Percentiles rank a stretch among this genome's conserved stretches.
Evolutionary conservation across 2,888 invertebrate genomes (phyloP).

Genomic region (Stenodera caucasica): DNA sequence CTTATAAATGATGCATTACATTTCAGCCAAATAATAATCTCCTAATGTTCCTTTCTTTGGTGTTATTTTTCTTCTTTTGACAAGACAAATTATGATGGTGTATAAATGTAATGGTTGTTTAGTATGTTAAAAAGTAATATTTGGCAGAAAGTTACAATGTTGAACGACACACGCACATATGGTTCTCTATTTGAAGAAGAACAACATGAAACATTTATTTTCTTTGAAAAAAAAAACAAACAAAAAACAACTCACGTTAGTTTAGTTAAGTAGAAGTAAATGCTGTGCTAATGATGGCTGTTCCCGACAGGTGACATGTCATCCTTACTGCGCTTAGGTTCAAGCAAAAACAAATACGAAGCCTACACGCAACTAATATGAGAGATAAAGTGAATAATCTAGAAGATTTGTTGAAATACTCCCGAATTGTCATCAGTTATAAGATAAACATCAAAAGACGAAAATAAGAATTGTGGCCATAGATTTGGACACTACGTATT

Average conservation of each 20-base stretch:
- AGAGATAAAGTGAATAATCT: constrained; percentile 24
- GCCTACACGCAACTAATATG: constrained; percentile 8
- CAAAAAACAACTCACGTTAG: constrained; percentile 32
- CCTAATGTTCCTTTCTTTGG: too few relatives aligned
- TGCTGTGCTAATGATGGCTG: constrained; percentile 38
- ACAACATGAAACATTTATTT: too few relatives aligned
- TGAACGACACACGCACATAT: neutral
- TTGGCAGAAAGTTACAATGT: neutral
- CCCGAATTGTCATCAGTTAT: too few relatives aligned
- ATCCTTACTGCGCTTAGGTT: constrained; percentile 25
- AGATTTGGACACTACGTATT: too few relatives aligned
- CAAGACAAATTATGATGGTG: neutral
- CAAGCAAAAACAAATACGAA: constrained; percentile 34
- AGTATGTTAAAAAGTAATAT: neutral
- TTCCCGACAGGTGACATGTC: constrained; percentile 36
- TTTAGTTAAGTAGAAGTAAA: constrained; percentile 34
- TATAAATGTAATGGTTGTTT: neutral
- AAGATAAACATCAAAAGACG: too few relatives aligned
- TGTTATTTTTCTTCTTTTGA: neutral
- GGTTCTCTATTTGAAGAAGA: too few relatives aligned
- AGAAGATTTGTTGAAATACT: neutral
- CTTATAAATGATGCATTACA: neutral
- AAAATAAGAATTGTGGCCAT: too few relatives aligned
- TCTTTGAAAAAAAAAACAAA: constrained; percentile 5
- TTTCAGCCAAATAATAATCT: neutral